A percentile compares a stretch with the other conserved stretches of the same genome.
Evolutionary conservation across 1,140 invertebrate species (phyloP).

Genomic region (Oedothorax gibbosus): DNA sequence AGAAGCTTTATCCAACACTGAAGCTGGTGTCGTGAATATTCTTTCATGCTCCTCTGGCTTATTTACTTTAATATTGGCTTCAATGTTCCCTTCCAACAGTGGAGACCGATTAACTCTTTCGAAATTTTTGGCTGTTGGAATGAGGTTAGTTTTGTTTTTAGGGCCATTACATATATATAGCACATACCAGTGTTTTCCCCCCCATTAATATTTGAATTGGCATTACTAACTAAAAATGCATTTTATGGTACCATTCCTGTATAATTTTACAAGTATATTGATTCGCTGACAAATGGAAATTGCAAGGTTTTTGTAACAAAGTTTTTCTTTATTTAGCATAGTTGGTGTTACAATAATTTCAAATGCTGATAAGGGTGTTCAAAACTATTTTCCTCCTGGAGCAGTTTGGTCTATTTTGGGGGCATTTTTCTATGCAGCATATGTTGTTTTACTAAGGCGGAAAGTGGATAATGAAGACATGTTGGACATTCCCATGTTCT

Average conservation of each 20-base stretch:
- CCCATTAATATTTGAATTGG: too few species aligned
- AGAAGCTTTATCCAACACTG: conserved; percentile 79
- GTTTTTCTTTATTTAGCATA: conserved; percentile 72
- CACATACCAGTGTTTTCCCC: too few species aligned
- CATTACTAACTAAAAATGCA: neutral
- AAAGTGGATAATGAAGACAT: conserved; percentile 88
- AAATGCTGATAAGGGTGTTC: conserved; percentile 54
- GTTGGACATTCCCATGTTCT: conserved; percentile 90
- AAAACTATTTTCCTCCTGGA: conserved; percentile 76
- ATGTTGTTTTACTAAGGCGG: conserved; percentile 83
- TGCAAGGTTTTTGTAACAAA: neutral
- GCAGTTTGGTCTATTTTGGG: conserved; percentile 82
- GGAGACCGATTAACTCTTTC: conserved; percentile 82
- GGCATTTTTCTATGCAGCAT: conserved; percentile 85
- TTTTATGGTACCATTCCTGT: neutral
- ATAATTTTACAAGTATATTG: neutral
- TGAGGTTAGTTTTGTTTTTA: conserved; percentile 69
- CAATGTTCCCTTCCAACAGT: conserved; percentile 81
- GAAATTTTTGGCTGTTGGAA: conserved; percentile 81
- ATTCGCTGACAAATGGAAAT: neutral
- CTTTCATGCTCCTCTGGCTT: conserved; percentile 85
- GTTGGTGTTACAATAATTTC: conserved; percentile 76
- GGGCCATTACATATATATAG: too few species aligned
- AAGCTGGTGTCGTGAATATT: conserved; percentile 82
- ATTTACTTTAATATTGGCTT: conserved; percentile 84